Evolutionary conservation across 1,140 invertebrate genomes (phyloP).

Genomic region (Hermatobates lingyangjiaoensis): DNA sequence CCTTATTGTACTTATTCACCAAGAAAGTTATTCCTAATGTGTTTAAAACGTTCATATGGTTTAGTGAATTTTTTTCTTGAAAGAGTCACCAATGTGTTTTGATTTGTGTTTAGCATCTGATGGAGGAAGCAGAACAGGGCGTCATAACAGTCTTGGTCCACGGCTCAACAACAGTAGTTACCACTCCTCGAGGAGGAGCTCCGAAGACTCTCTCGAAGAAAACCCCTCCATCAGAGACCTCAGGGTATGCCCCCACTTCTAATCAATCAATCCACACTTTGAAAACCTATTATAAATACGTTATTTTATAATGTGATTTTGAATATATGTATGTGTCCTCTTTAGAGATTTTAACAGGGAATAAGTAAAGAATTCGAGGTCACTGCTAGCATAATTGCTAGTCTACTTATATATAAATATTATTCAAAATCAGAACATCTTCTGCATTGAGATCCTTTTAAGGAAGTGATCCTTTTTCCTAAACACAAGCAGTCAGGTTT

Average conservation of each 20-base stretch:
- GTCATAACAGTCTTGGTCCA: conserved; percentile 8
- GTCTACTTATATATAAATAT: too few species aligned
- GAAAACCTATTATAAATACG: neutral
- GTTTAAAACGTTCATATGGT: neutral
- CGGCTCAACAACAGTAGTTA: conserved; percentile 27
- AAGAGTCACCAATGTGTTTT: neutral
- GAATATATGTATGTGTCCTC: too few species aligned
- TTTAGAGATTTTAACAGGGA: too few species aligned
- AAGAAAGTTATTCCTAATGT: too few species aligned
- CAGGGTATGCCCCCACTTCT: conserved; percentile 32
- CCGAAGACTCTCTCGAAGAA: conserved; percentile 71
- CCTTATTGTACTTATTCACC: too few species aligned
- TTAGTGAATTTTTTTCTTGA: neutral
- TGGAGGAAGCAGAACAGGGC: conserved; percentile 17
- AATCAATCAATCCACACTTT: neutral
- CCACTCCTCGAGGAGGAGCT: conserved; percentile 59
- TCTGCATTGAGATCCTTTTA: too few species aligned
- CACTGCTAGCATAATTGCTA: too few species aligned
- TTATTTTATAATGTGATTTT: too few species aligned
- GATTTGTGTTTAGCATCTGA: neutral
- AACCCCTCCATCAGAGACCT: conserved; percentile 48
- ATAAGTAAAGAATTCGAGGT: too few species aligned
- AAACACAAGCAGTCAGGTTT: too few species aligned
- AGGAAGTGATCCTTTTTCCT: too few species aligned
- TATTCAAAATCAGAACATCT: too few species aligned